These are phyloP conservation scores for Danio albolineatus DNA, from an alignment of 2,797 vertebrate genomes.

Conservation along the genomic window DNA sequence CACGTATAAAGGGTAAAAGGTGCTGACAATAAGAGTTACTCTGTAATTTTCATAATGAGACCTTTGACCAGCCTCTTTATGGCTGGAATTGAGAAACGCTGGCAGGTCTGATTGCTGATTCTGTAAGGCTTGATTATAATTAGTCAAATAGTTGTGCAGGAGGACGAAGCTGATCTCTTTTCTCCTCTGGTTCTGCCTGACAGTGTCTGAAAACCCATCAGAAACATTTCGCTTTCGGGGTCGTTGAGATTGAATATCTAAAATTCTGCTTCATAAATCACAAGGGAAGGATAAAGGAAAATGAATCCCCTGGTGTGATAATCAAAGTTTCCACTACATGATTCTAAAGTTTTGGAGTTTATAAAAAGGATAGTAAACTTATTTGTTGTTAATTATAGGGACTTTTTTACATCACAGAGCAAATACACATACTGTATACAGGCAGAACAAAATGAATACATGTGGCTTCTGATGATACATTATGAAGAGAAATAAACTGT, in stretches of 20 bases:
- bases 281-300: no score
- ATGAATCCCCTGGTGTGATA: no score
- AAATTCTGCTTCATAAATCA: background rate
- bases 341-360: background rate
- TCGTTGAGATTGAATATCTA: background rate
- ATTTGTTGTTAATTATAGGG: no score
- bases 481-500: no score
- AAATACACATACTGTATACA: no score
- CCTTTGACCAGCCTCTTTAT: conserved; percentile 62
- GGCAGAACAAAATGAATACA: no score
- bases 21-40: conserved; percentile 38
- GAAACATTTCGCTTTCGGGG: background rate
- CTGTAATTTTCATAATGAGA: conserved; percentile 69
- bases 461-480: no score
- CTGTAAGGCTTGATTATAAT: conserved; percentile 68
- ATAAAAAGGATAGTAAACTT: no score
- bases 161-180: background rate
- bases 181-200: background rate
- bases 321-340: background rate
- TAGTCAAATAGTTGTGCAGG: conserved; percentile 27
- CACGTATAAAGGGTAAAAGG: conserved; percentile 31
- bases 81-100: conserved; percentile 51
- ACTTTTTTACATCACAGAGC: no score
- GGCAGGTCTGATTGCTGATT: conserved; percentile 56
- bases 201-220: background rate